These are phyloP conservation scores for Corbicula japonica DNA, from an alignment of 2,888 invertebrate species.

Conservation along the genomic window DNA sequence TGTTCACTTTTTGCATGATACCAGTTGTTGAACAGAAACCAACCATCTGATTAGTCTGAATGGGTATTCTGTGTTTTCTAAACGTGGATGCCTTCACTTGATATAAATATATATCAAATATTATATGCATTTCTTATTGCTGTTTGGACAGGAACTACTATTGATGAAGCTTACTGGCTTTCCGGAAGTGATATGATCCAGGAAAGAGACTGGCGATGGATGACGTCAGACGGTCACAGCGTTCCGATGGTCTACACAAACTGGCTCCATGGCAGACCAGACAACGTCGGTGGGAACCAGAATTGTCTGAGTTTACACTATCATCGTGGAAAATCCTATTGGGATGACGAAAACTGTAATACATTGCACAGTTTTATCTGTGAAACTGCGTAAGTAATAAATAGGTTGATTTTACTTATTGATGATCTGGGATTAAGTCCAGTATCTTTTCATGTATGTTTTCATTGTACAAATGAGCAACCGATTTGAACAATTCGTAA, in stretches of 20 bases:
- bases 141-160: conserved; percentile 47
- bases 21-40: too few species aligned
- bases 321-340: conserved; percentile 17
- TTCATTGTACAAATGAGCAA: too few species aligned
- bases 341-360: conserved; percentile 43
- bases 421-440: too few species aligned
- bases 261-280: conserved; percentile 33
- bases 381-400: conserved; percentile 39
- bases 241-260: conserved; percentile 34
- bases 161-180: conserved; percentile 54
- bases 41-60: too few species aligned
- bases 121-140: too few species aligned
- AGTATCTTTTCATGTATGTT: too few species aligned
- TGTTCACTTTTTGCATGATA: too few species aligned
- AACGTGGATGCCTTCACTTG: too few species aligned
- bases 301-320: conserved; percentile 45
- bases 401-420: too few species aligned
- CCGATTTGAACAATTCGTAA: too few species aligned
- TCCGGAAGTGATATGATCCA: conserved; percentile 40
- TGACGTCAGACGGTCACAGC: conserved; percentile 34
- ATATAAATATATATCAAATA: too few species aligned
- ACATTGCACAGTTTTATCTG: conserved; percentile 51
- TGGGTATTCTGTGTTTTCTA: too few species aligned
- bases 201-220: conserved; percentile 54
- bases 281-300: conserved; percentile 41